Evolutionary conservation across 2,113 vertebrate species (phyloP).

Genomic region (Toxotes jaculatrix): DNA sequence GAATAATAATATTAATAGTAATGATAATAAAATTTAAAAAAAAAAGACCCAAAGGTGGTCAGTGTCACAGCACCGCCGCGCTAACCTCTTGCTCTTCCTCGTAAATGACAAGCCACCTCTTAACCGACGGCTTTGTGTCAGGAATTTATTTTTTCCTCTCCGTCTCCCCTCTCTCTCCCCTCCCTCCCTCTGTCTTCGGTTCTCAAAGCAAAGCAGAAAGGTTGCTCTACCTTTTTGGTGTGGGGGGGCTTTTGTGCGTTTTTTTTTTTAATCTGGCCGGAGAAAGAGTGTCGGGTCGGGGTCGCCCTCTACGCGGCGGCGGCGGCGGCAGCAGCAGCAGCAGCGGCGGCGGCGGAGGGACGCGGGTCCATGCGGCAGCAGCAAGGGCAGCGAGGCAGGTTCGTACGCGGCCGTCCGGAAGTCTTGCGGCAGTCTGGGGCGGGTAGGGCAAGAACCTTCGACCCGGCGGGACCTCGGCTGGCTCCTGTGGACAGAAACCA

Average conservation of each 20-base stretch:
- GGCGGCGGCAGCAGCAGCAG: conserved; percentile 64
- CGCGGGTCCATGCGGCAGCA: conserved; percentile 87
- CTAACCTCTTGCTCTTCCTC: conserved; percentile 83
- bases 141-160: conserved; percentile 65
- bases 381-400: conserved; percentile 58
- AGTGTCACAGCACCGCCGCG: conserved; percentile 75
- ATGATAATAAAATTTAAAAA: neutral
- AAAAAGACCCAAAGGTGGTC: conserved; percentile 53
- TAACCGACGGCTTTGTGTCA: conserved; percentile 90
- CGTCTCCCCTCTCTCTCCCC: conserved; percentile 13
- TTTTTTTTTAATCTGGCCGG: conserved; percentile 75
- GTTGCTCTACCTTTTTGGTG: conserved; percentile 83
- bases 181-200: conserved; percentile 45
- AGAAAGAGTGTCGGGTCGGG: conserved; percentile 81
- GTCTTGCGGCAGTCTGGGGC: conserved; percentile 81
- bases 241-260: conserved; percentile 20
- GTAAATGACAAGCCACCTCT: conserved; percentile 90
- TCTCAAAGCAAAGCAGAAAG: conserved; percentile 80
- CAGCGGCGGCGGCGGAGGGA: conserved; percentile 67
- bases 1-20: conserved; percentile 10
- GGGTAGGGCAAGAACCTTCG: conserved; percentile 92
- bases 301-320: conserved; percentile 88
- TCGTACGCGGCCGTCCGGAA: conserved; percentile 69
- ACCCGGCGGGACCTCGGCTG: conserved; percentile 89
- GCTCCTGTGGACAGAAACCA: conserved; percentile 81